Evolutionary conservation across 2,797 vertebrate species (phyloP), one percentile per base, ranked within the genome.

Genomic region (Pseudomugil tenellus): DNA sequence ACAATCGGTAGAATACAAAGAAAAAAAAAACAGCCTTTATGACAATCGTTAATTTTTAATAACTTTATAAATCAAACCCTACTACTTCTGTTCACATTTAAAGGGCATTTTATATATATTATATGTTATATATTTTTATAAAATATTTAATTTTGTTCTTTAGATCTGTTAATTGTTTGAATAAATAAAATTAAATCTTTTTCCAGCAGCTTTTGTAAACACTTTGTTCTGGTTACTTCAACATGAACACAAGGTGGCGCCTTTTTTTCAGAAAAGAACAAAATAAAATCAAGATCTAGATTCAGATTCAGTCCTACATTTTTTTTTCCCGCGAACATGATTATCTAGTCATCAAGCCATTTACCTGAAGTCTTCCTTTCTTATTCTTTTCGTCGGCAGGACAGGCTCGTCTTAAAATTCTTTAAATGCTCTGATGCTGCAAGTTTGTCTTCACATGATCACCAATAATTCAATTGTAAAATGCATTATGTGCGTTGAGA

Each of bases 171-270:
- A 46, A 46, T 10, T n/a, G 14, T 14, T 37, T 37, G 35, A 46
- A 46, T 46, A 11, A 46, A 46, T 46, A 46, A 1, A 46, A 46
- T n/a, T n/a, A 17, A 19, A 19, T n/a, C 7, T n/a, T n/a, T 43
- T 46, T 41, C 16, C 1, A 46, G 19, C 19, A 21, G 43, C 9
- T 46, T 46, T 46, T 8, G 4, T 46, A n/a, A 46, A 9, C 8
- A 16, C 51, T 52, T 52, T 29, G 16, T 16, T 16, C 26, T 6
- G 1, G 14, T 53, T 53, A 17, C 1, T 14, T 9, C 51, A 28
- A 53, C 16, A 28, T 57, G 39, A 48, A 21, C 72, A 70, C 62
- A 34, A 52, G 67, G 37, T 60, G 73, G 62, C 11, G 57, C 57
- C 17, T 28, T 76, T 65, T 34, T 3, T 51, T 19, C 46, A 57